These are phyloP conservation scores for Stictonetta naevosa DNA, from an alignment of 2,113 vertebrate species.

Conservation along the genomic window DNA sequence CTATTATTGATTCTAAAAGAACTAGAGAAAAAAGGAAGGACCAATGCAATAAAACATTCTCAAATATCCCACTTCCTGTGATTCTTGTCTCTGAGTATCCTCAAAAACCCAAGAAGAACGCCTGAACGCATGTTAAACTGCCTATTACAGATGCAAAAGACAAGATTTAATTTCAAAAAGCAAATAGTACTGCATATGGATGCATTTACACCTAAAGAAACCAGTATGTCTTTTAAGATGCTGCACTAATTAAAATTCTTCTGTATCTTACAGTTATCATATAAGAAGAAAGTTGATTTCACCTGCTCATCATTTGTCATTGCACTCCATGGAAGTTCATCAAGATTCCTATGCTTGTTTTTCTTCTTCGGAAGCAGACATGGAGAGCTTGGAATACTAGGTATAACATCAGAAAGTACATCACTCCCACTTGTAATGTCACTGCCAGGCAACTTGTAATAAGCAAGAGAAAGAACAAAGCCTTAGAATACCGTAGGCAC, in stretches of 20 bases:
- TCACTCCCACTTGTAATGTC: constrained; percentile 97
- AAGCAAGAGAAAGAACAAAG: constrained; percentile 38
- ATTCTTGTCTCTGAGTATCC: not conserved
- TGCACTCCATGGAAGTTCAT: constrained; percentile 97
- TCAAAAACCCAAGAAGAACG: not conserved
- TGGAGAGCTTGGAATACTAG: constrained; percentile 95
- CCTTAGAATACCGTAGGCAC: constrained; percentile 23
- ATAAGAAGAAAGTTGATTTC: not conserved
- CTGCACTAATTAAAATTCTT: not conserved
- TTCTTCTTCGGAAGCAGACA: constrained; percentile 94
- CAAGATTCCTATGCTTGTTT: constrained; percentile 93
- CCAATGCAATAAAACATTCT: not conserved
- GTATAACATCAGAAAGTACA: constrained; percentile 96
- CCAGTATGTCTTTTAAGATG: not conserved
- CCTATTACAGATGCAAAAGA: not conserved
- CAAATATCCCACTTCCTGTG: not conserved
- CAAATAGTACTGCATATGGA: not conserved
- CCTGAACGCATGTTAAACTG: not conserved
- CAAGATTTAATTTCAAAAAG: not conserved
- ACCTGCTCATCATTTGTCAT: constrained; percentile 99
- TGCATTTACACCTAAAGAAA: not conserved
- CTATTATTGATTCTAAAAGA: not conserved
- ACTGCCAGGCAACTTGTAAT: constrained; percentile 91
- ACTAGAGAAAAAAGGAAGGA: not conserved
- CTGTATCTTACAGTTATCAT: not conserved